Evolutionary conservation across 2,797 vertebrate genomes (phyloP).

Genomic region (Salarias fasciatus): DNA sequence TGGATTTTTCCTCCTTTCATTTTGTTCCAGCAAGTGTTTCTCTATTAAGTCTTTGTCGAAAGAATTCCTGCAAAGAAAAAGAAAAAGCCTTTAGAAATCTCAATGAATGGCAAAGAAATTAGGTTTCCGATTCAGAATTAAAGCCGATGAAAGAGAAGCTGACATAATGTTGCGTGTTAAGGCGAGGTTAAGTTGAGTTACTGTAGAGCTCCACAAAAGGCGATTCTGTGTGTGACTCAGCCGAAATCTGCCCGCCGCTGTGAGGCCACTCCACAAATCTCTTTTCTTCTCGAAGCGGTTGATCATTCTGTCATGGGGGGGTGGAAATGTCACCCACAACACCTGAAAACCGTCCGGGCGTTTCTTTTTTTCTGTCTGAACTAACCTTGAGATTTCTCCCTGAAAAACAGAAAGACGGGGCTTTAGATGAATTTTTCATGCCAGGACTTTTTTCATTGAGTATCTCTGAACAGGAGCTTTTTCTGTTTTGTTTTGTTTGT

Average conservation of each 20-base stretch:
- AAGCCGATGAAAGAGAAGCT: too few species aligned
- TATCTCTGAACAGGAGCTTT: neutral
- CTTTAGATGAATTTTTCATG: constrained; percentile 53
- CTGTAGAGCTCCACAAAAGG: neutral
- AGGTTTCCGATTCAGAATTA: too few species aligned
- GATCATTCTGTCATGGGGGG: constrained; percentile 36
- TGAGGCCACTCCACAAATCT: constrained; percentile 7
- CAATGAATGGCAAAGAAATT: too few species aligned
- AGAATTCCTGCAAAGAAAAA: too few species aligned
- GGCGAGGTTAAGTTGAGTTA: too few species aligned
- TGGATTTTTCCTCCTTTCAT: too few species aligned
- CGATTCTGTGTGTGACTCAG: constrained; percentile 4
- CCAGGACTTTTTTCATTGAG: constrained; percentile 41
- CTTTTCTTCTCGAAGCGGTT: constrained; percentile 25
- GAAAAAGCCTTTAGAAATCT: too few species aligned
- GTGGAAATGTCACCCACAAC: constrained; percentile 17
- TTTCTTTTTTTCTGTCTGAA: constrained; percentile 17
- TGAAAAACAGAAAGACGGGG: constrained; percentile 36
- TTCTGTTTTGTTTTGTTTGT: too few species aligned
- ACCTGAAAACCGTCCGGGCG: constrained; percentile 20
- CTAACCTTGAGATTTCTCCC: constrained; percentile 42
- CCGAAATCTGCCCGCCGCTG: neutral
- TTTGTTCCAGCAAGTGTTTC: too few species aligned
- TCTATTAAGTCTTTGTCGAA: too few species aligned
- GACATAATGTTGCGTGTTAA: too few species aligned